Evolutionary conservation across 2,113 vertebrate species (phyloP), one percentile per base, ranked within the genome.

Genomic region (Equus quagga): DNA sequence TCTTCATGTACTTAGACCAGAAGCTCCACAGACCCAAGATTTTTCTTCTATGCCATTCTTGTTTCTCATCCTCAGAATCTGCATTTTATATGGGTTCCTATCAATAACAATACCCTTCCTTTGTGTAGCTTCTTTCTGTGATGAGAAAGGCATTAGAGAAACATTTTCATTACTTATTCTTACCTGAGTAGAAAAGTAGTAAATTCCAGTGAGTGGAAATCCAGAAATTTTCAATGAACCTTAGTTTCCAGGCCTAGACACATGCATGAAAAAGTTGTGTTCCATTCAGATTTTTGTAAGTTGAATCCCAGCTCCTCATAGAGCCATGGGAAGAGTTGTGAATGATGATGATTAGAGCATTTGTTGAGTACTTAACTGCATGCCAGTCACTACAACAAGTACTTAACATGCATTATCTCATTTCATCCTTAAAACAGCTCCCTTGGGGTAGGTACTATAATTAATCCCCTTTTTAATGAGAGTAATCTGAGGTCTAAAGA

Each of bases 381-480:
- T 19, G 24, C 67, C 76, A 11, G 6, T 84, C 72, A 41, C 62
- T 94, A 9, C 89, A 58, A 62, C 41, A n/a, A 36, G 62, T 56
- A 76, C 72, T 97, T 91, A 46, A 44, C 33, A 31, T 73, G 67
- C 60, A 64, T 76, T 88, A 54, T 87, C 69, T 92, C 49, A 64
- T 84, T 85, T n/a, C 62, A 56, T 92, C 62, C 56, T 89, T 81
- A 91, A 73, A 95, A 80, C 33, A 78, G 58, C 24, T 75, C 87
- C 58, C 26, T 60, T 26, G 51, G 60, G 82, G 19, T n/a, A 76
- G 28, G 92, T 49, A 18, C 51, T 75, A 18, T 96, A 82, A 93
- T 83, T 91, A 86, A 86, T 94, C 13, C 51, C 15, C 78, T 58
- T 97, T 97, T 64, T 82, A 26, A 69, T 67, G 78, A 72, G 56